These are phyloP conservation scores for Tridacna crocea DNA, from an alignment of 2,888 invertebrate genomes.

Conservation along the genomic window DNA sequence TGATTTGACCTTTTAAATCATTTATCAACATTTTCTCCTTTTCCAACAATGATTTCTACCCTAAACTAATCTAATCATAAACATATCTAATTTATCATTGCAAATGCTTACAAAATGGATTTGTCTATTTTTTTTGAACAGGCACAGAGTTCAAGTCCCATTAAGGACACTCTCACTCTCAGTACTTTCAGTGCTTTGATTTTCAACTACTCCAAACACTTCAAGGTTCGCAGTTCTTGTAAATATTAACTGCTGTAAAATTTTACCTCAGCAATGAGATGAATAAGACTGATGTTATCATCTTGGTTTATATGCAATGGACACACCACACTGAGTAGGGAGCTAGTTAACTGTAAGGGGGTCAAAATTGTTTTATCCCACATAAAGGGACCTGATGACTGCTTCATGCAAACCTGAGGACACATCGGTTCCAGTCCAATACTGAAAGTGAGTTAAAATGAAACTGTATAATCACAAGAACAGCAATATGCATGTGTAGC, in stretches of 20 bases:
- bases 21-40: no score
- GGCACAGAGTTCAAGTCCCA: no score
- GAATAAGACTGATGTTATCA: constrained; percentile 92
- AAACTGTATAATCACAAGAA: neutral
- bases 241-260: neutral
- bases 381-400: constrained; percentile 85
- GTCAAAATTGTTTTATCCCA: constrained; percentile 85
- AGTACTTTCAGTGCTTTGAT: no score
- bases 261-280: constrained; percentile 91
- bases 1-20: no score
- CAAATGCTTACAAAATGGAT: no score
- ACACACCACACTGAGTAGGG: constrained; percentile 94
- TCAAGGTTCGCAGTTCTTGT: neutral
- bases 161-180: no score
- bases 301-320: constrained; percentile 92
- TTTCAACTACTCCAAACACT: no score
- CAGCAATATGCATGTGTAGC: no score
- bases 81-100: no score
- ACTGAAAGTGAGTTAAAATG: constrained; percentile 85
- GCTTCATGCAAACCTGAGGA: constrained; percentile 92
- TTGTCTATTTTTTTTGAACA: no score
- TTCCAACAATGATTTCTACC: no score
- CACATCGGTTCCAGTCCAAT: constrained; percentile 96
- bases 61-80: no score
- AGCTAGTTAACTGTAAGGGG: constrained; percentile 92